phyloP scores from a whole-genome alignment of 30 jellyfish, hydroid and myxozoan species.

The Pelagia noctiluca region DNA sequence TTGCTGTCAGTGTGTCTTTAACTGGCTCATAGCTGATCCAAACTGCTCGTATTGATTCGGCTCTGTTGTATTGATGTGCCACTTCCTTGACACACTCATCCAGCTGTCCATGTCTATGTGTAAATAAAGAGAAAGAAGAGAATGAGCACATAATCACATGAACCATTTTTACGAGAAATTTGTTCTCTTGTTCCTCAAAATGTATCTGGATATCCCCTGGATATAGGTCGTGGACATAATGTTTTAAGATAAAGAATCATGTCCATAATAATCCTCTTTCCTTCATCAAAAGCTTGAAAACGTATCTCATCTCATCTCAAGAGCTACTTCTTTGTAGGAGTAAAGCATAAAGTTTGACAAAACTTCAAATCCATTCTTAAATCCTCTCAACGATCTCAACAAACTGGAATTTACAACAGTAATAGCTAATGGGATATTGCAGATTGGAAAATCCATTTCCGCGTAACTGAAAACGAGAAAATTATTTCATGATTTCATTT shows the following conservation, averaged over 20 bases:
- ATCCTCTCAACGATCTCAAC: constrained; percentile 14
- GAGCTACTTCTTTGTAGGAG: constrained; percentile 22
- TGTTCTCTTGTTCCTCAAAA: neutral
- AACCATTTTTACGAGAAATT: neutral
- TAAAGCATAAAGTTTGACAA: constrained; percentile 17
- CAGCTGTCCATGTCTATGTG: constrained; percentile 27
- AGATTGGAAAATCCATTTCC: too few relatives aligned
- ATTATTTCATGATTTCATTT: neutral
- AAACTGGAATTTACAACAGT: constrained; percentile 11
- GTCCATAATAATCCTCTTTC: neutral
- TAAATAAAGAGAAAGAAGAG: neutral
- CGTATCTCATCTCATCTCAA: neutral
- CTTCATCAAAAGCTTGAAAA: constrained; percentile 1
- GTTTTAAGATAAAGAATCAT: neutral
- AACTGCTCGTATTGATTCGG: constrained; percentile 33
- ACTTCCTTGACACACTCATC: too few relatives aligned
- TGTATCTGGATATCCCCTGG: too few relatives aligned
- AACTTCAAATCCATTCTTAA: neutral
- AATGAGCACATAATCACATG: too few relatives aligned
- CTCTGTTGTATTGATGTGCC: too few relatives aligned
- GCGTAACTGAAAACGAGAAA: neutral
- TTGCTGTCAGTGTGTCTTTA: constrained; percentile 30
- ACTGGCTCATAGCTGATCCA: constrained; percentile 33
- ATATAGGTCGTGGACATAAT: too few relatives aligned
- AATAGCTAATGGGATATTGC: neutral